Evolutionary conservation across 2,888 invertebrate species (phyloP).

Genomic region (Nephrotoma appendiculata): DNA sequence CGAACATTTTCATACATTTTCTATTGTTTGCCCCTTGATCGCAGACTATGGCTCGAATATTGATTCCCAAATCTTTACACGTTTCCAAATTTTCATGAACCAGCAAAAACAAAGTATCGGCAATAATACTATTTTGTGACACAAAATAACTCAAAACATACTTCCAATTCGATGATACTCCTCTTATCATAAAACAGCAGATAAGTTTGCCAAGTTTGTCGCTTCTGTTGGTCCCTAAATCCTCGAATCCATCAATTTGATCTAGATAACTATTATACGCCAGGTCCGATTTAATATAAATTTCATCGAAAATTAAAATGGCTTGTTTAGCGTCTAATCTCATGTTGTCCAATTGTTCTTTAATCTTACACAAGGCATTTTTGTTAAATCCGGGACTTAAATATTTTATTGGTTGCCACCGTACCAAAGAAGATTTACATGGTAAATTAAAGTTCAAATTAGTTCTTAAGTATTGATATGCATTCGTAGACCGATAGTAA

Average conservation of each 20-base stretch:
- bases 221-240: not conserved
- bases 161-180: too few species aligned
- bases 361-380: not conserved
- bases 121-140: not conserved
- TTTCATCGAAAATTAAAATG: too few species aligned
- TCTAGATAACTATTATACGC: not conserved
- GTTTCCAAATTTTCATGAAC: not conserved
- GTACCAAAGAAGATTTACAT: not conserved
- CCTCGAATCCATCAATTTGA: too few species aligned
- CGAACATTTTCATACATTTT: not conserved
- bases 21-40: not conserved
- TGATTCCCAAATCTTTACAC: not conserved
- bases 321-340: too few species aligned
- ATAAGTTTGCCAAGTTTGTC: too few species aligned
- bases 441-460: not conserved
- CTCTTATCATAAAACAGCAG: too few species aligned
- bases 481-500: too few species aligned
- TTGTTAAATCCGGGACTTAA: not conserved
- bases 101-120: not conserved
- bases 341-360: too few species aligned
- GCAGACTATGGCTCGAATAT: not conserved
- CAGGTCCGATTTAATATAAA: too few species aligned
- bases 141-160: too few species aligned
- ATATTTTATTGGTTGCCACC: not conserved
- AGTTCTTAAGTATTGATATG: not conserved